Base-by-base conservation (phyloP, 2,888 invertebrate species). In the Cosmia trapezina region DNA sequence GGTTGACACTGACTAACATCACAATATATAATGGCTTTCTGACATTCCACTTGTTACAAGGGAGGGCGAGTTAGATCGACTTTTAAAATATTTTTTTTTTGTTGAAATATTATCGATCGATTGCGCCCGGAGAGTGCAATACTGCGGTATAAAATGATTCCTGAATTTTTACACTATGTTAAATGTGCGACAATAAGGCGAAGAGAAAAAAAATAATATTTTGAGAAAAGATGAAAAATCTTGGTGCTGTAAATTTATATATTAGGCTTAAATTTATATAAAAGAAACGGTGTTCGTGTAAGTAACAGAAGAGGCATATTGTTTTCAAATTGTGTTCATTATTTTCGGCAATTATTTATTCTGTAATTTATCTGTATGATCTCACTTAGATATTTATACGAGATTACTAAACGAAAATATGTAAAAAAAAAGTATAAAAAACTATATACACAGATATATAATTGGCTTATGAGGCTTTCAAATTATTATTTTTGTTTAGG, bases 241-340 rank as follows among this genome's bases (percentile, higher is more conserved):
- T 96, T 96, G 96, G 96, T 96, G 96, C 96, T 96, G 96, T 95
- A 95, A 96, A 96, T 95, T 96, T 93, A 96, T 96, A 96, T 96
- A 96, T 96, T 96, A 96, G 96, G 96, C 95, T 96, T 96, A 96
- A 96, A 95, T 94, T 93, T 92, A 94, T 94, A 91, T 93, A 90
- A 93, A 93, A 91, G 87, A 92, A 94, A 94, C 91, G 89, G 92
- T 95, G 95, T 96, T 96, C 95, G 94, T 93, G 90, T 95, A 95
- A 93, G 95, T 93, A 95, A 95, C 94, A 91, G 93, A 94, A 94
- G 96, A 96, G 96, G 95, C 96, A 94, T 95, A 95, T 95, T 94
- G 89, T 93, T 95, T 95, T 93, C 88, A 93, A 87, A 92, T 95
- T 96, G 96, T 96, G 96, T 96, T 96, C 96, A 96, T 95, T 93